Base-by-base conservation (phyloP, 2,888 invertebrate genomes). In the Stramonita haemastoma region DNA sequence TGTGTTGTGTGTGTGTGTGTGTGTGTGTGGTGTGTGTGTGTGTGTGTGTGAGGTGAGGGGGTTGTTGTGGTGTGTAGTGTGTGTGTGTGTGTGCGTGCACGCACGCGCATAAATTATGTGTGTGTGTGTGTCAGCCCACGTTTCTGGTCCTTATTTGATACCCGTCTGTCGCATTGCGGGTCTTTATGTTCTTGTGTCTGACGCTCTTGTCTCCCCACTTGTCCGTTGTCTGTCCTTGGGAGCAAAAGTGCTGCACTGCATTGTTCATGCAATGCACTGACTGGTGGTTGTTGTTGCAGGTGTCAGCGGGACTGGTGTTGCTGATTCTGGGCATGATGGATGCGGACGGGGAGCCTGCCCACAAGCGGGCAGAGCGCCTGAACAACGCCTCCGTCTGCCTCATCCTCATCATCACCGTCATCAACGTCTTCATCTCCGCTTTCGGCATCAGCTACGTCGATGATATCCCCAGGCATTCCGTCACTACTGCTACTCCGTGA, bases 401-500 rank as follows among this genome's bases (percentile, higher is more conserved):
- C 46, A 92, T 94, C 6, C 92, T 94, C 89, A 92, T 94, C 88
- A 89, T 92, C n/a, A 93, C 93, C 26, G 91, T 94, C 22, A 36
- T 93, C 29, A 94, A 94, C 87, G 91, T 94, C 57, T 93, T 94
- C 88, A 93, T 94, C 86, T 92, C 92, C 0, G 93, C 93, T 4
- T 94, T 94, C 87, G 93, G 94, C 26, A 93, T 94, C 56, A 92
- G 91, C 81, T 89, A 70, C 86, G 29, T 73, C 15, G 87, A 87
- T 36, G 19, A 73, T 66, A 26, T 79, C 11, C 73, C 73, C 46
- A 46, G 8, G 46, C 46, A 46, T 46, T n/a, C n/a, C n/a, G 46
- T 8, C 46, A 46, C 46, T 8, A 46, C 46, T 46, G 46, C 8
- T 8, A 8, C 46, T 46, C 46, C 46, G 4, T 46, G 46, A 46